Conservation (phyloP, 2,113 vertebrate species). For the Poicephalus gulielmi region DNA sequence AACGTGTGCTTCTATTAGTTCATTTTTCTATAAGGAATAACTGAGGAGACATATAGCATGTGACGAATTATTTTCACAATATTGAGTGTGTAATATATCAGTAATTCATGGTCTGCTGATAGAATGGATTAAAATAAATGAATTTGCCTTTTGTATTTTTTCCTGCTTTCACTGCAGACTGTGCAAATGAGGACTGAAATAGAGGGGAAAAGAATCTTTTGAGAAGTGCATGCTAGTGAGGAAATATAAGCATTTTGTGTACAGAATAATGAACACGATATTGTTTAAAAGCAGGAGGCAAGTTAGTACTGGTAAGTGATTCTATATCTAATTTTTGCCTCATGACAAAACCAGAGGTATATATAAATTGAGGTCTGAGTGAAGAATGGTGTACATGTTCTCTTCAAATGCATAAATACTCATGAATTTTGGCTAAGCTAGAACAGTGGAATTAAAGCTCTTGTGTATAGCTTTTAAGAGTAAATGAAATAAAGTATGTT, state of each 20-base stretch:
- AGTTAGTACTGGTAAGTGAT: neutral
- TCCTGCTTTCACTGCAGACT: neutral
- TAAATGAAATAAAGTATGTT: neutral
- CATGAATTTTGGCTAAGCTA: neutral
- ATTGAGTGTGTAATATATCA: neutral
- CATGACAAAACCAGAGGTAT: neutral
- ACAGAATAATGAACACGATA: neutral
- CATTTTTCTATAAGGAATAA: neutral
- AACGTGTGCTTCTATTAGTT: neutral
- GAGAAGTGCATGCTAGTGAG: neutral
- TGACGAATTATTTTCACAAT: constrained; percentile 29
- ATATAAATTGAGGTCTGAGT: neutral
- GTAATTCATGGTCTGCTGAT: neutral
- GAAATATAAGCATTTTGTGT: neutral
- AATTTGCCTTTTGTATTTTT: constrained; percentile 10
- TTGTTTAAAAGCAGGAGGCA: neutral
- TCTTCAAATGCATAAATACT: neutral
- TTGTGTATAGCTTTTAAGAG: neutral
- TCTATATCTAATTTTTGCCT: neutral
- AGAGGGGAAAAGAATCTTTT: neutral
- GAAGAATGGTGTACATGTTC: neutral
- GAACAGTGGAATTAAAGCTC: neutral
- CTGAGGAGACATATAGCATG: neutral
- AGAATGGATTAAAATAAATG: constrained; percentile 23
- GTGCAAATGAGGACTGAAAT: constrained; percentile 22